These are phyloP conservation scores for Bubo bubo DNA, from an alignment of 2,113 vertebrate genomes.

Conservation along the genomic window DNA sequence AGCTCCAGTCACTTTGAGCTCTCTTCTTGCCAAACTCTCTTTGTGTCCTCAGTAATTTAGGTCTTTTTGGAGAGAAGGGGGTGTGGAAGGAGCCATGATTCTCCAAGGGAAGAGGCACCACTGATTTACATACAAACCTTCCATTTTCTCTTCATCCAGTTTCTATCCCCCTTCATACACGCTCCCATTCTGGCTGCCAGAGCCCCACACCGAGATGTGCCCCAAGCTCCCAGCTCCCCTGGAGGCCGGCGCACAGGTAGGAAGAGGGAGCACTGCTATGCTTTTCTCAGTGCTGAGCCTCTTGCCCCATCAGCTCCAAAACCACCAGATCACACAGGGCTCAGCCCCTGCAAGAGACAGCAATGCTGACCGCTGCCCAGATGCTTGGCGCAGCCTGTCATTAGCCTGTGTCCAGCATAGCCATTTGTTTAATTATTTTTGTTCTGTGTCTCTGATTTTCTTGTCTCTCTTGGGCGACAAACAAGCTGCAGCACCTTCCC, in stretches of 20 bases:
- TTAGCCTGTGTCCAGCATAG: neutral
- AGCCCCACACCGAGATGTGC: fast-evolving
- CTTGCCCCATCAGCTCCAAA: neutral
- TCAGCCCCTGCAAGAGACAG: neutral
- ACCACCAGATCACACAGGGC: neutral
- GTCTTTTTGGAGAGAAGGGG: neutral
- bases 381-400: neutral
- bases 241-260: fast-evolving
- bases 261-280: fast-evolving
- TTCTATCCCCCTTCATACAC: neutral
- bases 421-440: neutral
- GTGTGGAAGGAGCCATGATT: neutral
- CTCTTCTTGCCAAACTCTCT: neutral
- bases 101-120: neutral
- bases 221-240: no score
- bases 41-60: neutral
- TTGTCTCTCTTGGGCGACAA: neutral
- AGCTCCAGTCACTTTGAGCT: neutral
- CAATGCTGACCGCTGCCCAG: neutral
- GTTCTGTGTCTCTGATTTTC: neutral
- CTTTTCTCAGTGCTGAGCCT: neutral
- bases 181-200: neutral
- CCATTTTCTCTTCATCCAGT: neutral
- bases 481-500: neutral
- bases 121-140: neutral